Conservation (phyloP, 1,140 invertebrate genomes). For the Geopemphigus sp. region DNA sequence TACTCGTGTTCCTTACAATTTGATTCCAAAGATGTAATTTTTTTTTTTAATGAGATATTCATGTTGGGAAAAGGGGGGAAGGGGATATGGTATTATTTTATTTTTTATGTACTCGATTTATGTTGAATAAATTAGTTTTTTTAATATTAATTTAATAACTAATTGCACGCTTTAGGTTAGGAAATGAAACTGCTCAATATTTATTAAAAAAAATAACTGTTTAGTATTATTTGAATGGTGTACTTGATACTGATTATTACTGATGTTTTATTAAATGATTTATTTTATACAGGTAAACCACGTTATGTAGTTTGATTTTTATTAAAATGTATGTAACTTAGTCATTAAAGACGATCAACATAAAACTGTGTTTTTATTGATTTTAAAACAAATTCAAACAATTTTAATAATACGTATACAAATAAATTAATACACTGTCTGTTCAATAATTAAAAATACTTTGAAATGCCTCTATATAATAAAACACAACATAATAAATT, state of each 20-base stretch:
- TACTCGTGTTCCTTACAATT: slow-evolving; percentile 35
- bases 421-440: not conserved
- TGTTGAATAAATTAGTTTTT: not conserved
- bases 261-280: slow-evolving; percentile 5
- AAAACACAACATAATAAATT: no score
- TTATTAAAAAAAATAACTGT: slow-evolving; percentile 13
- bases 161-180: slow-evolving; percentile 30
- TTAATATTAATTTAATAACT: not conserved
- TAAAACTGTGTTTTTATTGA: not conserved
- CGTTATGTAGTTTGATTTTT: not conserved
- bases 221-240: slow-evolving; percentile 33
- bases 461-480: no score
- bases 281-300: not conserved
- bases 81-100: slow-evolving; percentile 10
- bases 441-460: not conserved
- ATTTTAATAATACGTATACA: not conserved
- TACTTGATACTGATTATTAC: slow-evolving; percentile 33
- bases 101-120: not conserved
- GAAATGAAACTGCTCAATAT: slow-evolving; percentile 22
- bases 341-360: not conserved
- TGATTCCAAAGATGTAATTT: slow-evolving; percentile 29
- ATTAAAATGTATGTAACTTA: no score
- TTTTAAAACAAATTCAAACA: slow-evolving; percentile 17
- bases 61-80: not conserved
- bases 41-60: not conserved